Evolutionary conservation across 1,140 invertebrate genomes (phyloP), one percentile per base, ranked within the genome.

Genomic region (Steinernema khuongi): DNA sequence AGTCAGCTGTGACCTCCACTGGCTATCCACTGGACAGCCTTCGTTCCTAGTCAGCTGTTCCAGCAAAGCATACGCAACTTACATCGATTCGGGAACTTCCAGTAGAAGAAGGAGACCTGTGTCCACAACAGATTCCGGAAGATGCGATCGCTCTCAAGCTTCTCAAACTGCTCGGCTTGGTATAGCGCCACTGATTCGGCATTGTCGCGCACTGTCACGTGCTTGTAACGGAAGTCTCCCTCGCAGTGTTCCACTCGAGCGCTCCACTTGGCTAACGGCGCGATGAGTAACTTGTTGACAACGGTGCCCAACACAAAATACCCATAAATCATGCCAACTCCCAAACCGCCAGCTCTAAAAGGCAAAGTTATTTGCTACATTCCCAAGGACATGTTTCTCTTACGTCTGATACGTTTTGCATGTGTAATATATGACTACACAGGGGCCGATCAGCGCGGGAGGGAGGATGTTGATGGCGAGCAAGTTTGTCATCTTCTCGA

Each of bases 211-310:
- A 90, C 83, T 71, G 88, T 87, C 86, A 90, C 88, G 80, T 90
- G 89, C 73, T 89, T 87, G 81, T 88, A 90, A 72, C 88, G 87
- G 79, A 90, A 90, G 82, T 89, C 86, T 72, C 89, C 90, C 81
- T 90, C 90, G 73, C 81, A 84, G 77, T 86, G 85, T 78, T 90
- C 89, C 81, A 89, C 88, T 67, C 83, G 79, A 31, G 88, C 87
- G 28, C 89, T 86, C 73, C 85, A 86, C 44, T 81, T 81, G 17
- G 89, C 88, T 7, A 90, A 86, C 18, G 89, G 88, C 1, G 86
- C 86, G 86, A 90, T 90, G 0, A 90, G 79, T 4, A 89, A 77
- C 78, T 88, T 89, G 81, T 90, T 90, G 31, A 89, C 81, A 1
- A 88, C 70, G 0, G 88, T 88, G 4, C 87, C 87, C 14, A 90